phyloP scores from a whole-genome alignment of 2,888 invertebrate species.

The Artemia sinica region DNA sequence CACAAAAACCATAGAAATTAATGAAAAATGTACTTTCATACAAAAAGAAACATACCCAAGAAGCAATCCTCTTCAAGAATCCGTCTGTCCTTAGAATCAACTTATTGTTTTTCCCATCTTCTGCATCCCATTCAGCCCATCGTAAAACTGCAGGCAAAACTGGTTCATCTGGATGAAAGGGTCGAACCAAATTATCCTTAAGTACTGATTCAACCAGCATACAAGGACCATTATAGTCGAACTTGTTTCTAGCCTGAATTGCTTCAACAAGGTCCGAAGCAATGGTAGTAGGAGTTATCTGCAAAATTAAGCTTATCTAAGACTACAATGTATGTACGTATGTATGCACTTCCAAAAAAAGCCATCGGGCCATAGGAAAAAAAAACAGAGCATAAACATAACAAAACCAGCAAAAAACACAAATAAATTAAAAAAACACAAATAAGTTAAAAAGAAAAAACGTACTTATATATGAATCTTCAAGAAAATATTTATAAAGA shows the following conservation, averaged over 20 bases:
- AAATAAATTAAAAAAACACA: no score
- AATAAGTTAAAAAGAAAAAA: no score
- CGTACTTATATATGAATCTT: no score
- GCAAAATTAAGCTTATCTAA: background rate
- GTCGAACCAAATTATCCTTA: background rate
- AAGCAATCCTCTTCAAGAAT: slow-evolving; percentile 1
- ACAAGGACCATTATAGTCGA: slow-evolving; percentile 7
- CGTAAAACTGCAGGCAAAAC: slow-evolving; percentile 42
- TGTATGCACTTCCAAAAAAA: no score
- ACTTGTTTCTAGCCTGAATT: slow-evolving; percentile 1
- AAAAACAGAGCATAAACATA: no score
- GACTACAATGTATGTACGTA: no score
- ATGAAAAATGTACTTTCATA: no score
- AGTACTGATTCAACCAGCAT: background rate
- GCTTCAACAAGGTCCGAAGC: background rate
- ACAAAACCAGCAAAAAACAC: no score
- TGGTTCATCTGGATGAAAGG: slow-evolving; percentile 37
- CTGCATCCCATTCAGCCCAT: slow-evolving; percentile 76
- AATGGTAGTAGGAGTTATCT: slow-evolving; percentile 6
- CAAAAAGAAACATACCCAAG: background rate
- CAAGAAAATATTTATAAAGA: no score
- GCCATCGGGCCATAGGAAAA: no score
- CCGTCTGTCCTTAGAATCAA: slow-evolving; percentile 41
- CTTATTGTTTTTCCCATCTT: slow-evolving; percentile 65
- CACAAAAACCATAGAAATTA: no score